These are phyloP conservation scores for Ommatoiulus sabulosus DNA, from an alignment of 2,888 invertebrate genomes.

Conservation along the genomic window DNA sequence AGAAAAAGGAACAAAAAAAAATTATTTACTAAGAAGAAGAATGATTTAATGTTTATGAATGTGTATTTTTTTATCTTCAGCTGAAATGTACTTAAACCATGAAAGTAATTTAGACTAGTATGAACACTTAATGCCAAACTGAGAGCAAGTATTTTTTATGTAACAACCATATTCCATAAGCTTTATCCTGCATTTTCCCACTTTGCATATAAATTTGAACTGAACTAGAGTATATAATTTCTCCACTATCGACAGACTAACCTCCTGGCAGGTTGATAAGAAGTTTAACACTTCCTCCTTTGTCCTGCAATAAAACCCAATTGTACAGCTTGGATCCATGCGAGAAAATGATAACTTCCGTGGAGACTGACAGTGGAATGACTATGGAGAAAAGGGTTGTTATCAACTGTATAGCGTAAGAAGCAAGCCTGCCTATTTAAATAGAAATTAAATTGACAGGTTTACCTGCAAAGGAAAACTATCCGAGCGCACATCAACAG, in stretches of 20 bases:
- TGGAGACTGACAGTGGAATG: constrained; percentile 84
- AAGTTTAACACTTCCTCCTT: constrained; percentile 82
- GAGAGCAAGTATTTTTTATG: no score
- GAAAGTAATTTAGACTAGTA: no score
- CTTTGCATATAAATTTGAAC: no score
- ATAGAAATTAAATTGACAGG: not conserved
- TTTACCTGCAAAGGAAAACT: constrained; percentile 74
- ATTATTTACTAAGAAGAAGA: no score
- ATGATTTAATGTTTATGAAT: no score
- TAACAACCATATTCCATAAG: no score
- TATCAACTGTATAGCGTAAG: not conserved
- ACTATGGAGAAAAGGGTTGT: not conserved
- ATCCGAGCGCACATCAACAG: constrained; percentile 84
- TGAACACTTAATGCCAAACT: no score
- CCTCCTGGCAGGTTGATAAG: constrained; percentile 65
- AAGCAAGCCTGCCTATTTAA: not conserved
- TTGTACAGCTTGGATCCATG: constrained; percentile 93
- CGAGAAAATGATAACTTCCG: constrained; percentile 84
- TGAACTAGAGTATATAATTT: not conserved
- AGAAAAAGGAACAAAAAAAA: no score
- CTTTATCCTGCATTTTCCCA: no score
- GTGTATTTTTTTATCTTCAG: no score
- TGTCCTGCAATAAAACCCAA: constrained; percentile 87
- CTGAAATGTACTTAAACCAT: no score
- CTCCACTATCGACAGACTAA: not conserved